Conservation (phyloP, 1,140 invertebrate species). For the Adelges cooleyi region DNA sequence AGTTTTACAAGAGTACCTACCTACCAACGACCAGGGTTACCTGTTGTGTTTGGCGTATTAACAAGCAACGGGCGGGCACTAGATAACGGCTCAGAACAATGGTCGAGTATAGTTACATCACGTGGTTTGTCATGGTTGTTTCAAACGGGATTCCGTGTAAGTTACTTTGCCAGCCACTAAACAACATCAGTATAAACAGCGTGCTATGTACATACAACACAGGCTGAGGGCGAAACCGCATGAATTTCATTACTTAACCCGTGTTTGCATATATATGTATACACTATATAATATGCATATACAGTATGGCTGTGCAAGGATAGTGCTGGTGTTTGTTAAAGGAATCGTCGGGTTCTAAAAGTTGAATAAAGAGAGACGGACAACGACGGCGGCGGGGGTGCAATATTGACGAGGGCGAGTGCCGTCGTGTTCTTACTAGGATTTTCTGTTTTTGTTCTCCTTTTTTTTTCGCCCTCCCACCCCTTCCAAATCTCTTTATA, state of each 20-base stretch:
- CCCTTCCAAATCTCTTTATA: neutral
- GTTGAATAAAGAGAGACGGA: neutral
- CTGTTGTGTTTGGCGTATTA: too few relatives aligned
- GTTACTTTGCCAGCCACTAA: neutral
- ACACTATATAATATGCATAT: neutral
- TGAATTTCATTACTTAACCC: constrained; percentile 11
- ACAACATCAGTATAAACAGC: too few relatives aligned
- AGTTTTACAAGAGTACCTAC: too few relatives aligned
- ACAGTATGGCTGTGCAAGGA: neutral
- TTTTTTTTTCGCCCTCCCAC: neutral
- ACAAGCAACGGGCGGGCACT: neutral
- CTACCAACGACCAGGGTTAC: too few relatives aligned
- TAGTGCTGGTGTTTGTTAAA: constrained; percentile 11
- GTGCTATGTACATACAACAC: too few relatives aligned
- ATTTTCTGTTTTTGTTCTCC: neutral
- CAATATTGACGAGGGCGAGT: neutral
- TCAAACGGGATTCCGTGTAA: neutral
- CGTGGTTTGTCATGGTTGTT: constrained; percentile 4
- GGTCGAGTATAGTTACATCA: neutral
- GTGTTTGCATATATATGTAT: neutral
- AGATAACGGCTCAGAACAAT: neutral
- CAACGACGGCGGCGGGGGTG: neutral
- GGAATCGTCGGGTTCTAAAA: neutral
- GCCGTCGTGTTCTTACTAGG: neutral
- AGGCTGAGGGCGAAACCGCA: neutral